phyloP scores from a whole-genome alignment of 2,888 invertebrate species.

The Drosophila nigricruria region DNA sequence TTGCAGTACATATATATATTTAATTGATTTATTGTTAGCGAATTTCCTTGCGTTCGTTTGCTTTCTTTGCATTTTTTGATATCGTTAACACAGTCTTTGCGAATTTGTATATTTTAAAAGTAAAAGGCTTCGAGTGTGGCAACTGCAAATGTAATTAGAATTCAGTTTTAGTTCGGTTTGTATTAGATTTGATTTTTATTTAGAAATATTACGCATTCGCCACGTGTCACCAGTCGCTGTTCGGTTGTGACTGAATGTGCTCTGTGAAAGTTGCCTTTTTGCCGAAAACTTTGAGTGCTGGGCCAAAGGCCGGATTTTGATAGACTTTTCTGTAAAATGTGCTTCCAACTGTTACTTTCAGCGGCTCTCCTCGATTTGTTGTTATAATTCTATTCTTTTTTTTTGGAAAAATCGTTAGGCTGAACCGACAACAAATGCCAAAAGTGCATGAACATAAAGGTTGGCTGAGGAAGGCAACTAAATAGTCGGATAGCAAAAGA shows the following conservation, averaged over 20 bases:
- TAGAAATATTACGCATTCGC: conserved; percentile 62
- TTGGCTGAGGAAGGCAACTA: not conserved
- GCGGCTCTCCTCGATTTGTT: conserved; percentile 29
- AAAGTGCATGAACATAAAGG: conserved; percentile 70
- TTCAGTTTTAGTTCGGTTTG: not conserved
- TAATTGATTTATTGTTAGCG: conserved; percentile 38
- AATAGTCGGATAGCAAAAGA: conserved; percentile 32
- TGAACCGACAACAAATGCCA: conserved; percentile 61
- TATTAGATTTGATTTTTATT: not conserved
- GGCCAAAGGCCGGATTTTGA: conserved; percentile 66
- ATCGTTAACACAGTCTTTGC: conserved; percentile 68
- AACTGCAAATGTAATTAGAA: conserved; percentile 26
- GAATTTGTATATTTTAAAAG: conserved; percentile 45
- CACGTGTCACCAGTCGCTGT: conserved; percentile 68
- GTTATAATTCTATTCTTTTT: conserved; percentile 42
- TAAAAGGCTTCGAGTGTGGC: conserved; percentile 62
- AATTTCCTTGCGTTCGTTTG: conserved; percentile 14
- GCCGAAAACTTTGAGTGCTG: conserved; percentile 30
- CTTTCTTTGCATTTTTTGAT: conserved; percentile 41
- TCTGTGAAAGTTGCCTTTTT: conserved; percentile 14
- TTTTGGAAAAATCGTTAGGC: conserved; percentile 79
- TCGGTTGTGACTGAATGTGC: conserved; percentile 55
- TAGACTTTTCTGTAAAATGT: conserved; percentile 39
- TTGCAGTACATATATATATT: conserved; percentile 38
- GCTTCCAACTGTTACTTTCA: conserved; percentile 56